Conservation (phyloP, 2,113 vertebrate species). For the Brachyhypopomus gauderio region DNA sequence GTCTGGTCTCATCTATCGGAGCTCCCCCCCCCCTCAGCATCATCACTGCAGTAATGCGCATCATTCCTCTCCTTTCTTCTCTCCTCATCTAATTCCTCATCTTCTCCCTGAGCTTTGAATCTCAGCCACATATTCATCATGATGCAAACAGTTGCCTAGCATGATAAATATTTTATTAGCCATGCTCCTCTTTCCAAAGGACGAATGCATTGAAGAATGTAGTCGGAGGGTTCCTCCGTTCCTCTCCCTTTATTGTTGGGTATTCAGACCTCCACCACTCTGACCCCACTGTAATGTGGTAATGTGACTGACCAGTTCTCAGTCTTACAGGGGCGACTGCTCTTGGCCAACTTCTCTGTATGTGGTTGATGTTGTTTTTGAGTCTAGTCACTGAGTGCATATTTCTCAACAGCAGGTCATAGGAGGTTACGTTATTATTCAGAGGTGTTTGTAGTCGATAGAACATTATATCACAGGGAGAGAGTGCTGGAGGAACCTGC, state of each 20-base stretch:
- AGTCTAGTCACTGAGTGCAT: no score
- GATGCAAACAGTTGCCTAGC: constrained; percentile 72
- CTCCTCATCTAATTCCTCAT: constrained; percentile 51
- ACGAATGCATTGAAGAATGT: constrained; percentile 73
- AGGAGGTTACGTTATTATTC: constrained; percentile 2
- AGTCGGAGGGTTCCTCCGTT: constrained; percentile 60
- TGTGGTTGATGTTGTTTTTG: no score
- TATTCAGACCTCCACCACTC: constrained; percentile 47
- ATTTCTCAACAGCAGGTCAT: not conserved
- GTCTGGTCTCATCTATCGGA: constrained; percentile 35
- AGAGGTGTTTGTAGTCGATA: constrained; percentile 17
- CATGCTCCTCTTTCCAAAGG: constrained; percentile 63
- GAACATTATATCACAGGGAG: constrained; percentile 36
- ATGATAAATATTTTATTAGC: constrained; percentile 78
- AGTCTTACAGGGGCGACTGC: not conserved
- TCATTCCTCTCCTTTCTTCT: constrained; percentile 20
- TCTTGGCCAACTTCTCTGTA: not conserved
- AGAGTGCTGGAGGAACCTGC: constrained; percentile 27
- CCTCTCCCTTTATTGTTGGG: constrained; percentile 25
- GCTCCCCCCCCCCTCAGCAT: constrained; percentile 44
- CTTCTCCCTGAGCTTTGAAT: constrained; percentile 65
- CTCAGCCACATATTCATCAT: constrained; percentile 56
- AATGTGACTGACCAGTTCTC: not conserved
- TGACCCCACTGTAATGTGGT: constrained; percentile 52
- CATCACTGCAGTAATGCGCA: constrained; percentile 45